Evolutionary conservation across 2,888 invertebrate species (phyloP).

Genomic region (Blera fallax): DNA sequence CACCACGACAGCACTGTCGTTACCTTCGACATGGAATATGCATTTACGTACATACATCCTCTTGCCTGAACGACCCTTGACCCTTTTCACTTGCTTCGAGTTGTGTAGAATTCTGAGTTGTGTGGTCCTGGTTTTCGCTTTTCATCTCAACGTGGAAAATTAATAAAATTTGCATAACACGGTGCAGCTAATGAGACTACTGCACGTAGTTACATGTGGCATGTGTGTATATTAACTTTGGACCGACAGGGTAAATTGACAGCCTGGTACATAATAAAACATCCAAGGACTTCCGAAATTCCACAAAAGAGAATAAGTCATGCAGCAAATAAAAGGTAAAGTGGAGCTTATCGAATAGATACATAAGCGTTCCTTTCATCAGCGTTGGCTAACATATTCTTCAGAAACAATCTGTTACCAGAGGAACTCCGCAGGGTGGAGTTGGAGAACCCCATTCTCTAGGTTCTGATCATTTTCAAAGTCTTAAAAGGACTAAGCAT

Average conservation of each 20-base stretch:
- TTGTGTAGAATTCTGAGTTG: not conserved
- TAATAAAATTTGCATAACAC: conserved; percentile 59
- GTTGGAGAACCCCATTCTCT: too few relatives aligned
- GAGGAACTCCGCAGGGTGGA: too few relatives aligned
- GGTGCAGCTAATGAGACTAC: conserved; percentile 41
- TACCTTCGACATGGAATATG: conserved; percentile 11
- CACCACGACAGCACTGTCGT: not conserved
- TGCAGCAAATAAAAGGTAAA: not conserved
- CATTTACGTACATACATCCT: conserved; percentile 22
- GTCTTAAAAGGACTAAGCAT: too few relatives aligned
- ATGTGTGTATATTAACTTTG: conserved; percentile 4
- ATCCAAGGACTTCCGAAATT: not conserved
- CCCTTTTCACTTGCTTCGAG: conserved; percentile 26
- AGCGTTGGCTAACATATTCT: too few relatives aligned
- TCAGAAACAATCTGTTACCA: too few relatives aligned
- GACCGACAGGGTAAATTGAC: not conserved
- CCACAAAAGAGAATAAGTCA: not conserved
- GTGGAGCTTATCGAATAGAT: not conserved
- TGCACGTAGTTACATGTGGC: not conserved
- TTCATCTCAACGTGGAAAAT: conserved; percentile 44
- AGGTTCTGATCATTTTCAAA: too few relatives aligned
- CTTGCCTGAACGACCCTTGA: conserved; percentile 28
- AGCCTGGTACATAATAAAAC: not conserved
- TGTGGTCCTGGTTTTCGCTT: not conserved
- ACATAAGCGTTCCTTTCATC: too few relatives aligned